Evolutionary conservation across 1,140 invertebrate species (phyloP).

Genomic region (Heliconius hewitsoni): DNA sequence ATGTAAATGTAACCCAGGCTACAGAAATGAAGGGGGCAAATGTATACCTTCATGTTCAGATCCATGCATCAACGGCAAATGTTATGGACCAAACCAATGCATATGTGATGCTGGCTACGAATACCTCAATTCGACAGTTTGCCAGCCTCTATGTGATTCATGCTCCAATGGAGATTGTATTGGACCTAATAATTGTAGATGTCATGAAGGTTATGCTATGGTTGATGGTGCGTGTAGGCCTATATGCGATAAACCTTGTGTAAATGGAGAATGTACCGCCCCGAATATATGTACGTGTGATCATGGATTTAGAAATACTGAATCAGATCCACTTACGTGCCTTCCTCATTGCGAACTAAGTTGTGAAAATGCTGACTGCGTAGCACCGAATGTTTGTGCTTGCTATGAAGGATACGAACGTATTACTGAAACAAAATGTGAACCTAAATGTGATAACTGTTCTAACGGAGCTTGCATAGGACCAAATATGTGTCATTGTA

Average conservation of each 20-base stretch:
- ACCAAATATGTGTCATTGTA: constrained; percentile 33
- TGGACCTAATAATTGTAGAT: constrained; percentile 28
- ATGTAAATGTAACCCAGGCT: constrained; percentile 52
- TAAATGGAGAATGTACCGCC: constrained; percentile 56
- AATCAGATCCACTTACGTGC: constrained; percentile 11
- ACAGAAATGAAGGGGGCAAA: neutral
- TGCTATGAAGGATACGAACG: constrained; percentile 34
- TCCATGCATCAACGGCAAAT: constrained; percentile 55
- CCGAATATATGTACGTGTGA: constrained; percentile 64
- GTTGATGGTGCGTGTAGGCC: constrained; percentile 16
- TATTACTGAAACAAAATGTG: constrained; percentile 19
- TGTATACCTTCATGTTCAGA: constrained; percentile 55
- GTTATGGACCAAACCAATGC: neutral
- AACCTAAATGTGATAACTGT: constrained; percentile 36
- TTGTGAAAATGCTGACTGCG: constrained; percentile 40
- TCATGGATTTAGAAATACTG: constrained; percentile 44
- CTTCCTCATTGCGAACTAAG: constrained; percentile 24
- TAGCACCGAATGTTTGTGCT: constrained; percentile 35
- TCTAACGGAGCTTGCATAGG: constrained; percentile 34
- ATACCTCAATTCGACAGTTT: constrained; percentile 7
- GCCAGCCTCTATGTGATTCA: constrained; percentile 22
- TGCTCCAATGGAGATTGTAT: constrained; percentile 29
- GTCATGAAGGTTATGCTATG: constrained; percentile 26
- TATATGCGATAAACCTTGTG: constrained; percentile 19
- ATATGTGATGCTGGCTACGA: constrained; percentile 67